These are phyloP conservation scores for Theretra japonica DNA, from an alignment of 2,888 invertebrate genomes.

Conservation along the genomic window DNA sequence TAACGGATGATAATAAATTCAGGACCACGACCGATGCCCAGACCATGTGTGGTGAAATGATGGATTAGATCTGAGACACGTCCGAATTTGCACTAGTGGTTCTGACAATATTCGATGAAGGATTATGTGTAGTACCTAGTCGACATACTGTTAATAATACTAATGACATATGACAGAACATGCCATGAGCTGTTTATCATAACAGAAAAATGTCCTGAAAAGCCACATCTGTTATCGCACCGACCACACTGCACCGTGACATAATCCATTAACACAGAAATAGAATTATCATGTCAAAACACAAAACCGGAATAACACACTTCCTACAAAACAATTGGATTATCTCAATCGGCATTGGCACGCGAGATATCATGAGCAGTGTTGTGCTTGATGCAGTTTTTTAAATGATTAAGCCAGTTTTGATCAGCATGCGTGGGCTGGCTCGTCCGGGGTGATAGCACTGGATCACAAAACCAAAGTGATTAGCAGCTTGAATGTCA, in stretches of 20 bases:
- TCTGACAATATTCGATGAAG: too few relatives aligned
- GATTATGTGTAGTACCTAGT: too few relatives aligned
- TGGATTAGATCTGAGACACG: too few relatives aligned
- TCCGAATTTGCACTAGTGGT: too few relatives aligned
- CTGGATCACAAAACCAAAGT: too few relatives aligned
- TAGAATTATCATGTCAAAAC: conserved; percentile 21
- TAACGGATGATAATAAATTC: too few relatives aligned
- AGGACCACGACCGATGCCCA: too few relatives aligned
- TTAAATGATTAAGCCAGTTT: neutral
- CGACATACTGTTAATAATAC: too few relatives aligned
- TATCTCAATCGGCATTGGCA: conserved; percentile 26
- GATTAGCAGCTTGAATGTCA: too few relatives aligned
- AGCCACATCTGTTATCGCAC: neutral
- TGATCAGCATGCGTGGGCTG: neutral
- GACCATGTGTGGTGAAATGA: too few relatives aligned
- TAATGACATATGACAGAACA: too few relatives aligned
- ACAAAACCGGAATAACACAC: conserved; percentile 5
- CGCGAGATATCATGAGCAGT: conserved; percentile 22
- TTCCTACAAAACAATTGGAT: conserved; percentile 28
- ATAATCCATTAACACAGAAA: conserved; percentile 21
- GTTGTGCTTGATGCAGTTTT: conserved; percentile 8
- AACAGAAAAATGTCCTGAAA: neutral
- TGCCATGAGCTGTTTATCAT: neutral
- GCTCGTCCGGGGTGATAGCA: too few relatives aligned
- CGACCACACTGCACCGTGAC: conserved; percentile 9